Base-by-base conservation (phyloP, 2,797 vertebrate species). In the Thunnus albacares region DNA sequence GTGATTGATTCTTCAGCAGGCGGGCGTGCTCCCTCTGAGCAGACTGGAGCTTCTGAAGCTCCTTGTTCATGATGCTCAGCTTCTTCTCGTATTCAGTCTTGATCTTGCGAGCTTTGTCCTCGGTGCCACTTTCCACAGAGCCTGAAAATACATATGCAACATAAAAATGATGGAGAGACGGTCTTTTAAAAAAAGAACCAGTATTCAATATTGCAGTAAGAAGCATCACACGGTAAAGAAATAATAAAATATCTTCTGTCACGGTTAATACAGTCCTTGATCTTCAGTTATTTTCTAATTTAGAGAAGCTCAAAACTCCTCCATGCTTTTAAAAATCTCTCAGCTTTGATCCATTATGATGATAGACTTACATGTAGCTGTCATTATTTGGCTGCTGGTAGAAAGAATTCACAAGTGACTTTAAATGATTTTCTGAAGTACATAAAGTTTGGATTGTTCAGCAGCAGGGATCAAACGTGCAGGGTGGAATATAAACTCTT, bases 1-100 rank as follows among this genome's bases (percentile, higher is more conserved):
- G 98, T 5, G 97, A 97, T 35, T 99, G 98, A 92, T 98, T 99
- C 96, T 97, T 99, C 77, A 99, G 96, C 51, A 99, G 94, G 1
- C 98, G 96, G 3, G 98, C 97, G 9, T 99, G 98, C 47, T 99
- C 97, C 75, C 99, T 99, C 86, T 99, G 98, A 0, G 98, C 98
- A 0, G 97, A 94, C 92, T 99, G 98, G 3, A 99, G 96, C 84
- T 98, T 97, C 80, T 98, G 98, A 2, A 99, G 82, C 89, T 99
- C 97, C 90, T 98, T 98, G 94, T 99, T 98, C 98, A 99, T 99
- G 51, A 96, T 84, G 51, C 97, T 96, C 56, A 99, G 96, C 83
- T 98, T 98, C 94, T 98, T 98, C 90, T 99, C 98, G 24, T 99
- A 99, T 58, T 99, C 98, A 0, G 92, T 91, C 87, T 97, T 99